Conservation (phyloP, 2,113 vertebrate genomes). For the Saguinus midas region DNA sequence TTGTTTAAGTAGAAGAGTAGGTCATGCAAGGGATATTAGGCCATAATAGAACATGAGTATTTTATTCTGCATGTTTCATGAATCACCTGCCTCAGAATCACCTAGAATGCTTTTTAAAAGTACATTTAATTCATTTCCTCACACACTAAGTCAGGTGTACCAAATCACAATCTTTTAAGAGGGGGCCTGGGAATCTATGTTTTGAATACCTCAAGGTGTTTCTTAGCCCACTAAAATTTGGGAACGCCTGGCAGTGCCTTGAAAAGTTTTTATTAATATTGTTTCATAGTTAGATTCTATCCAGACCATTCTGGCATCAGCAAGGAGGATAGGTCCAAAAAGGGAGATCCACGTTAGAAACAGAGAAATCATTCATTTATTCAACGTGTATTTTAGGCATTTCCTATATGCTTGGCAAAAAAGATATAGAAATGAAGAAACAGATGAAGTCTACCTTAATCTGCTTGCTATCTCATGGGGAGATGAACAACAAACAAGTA, state of each 20-base stretch:
- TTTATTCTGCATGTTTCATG: not conserved
- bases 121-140: not conserved
- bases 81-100: not conserved
- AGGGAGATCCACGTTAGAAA: not conserved
- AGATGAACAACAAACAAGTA: not conserved
- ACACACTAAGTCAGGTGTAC: not conserved
- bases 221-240: not conserved
- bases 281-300: not conserved
- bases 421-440: not conserved
- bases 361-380: not conserved
- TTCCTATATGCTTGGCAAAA: not conserved
- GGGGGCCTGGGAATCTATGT: not conserved
- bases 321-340: not conserved
- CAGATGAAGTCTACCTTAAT: not conserved
- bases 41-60: not conserved
- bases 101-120: not conserved
- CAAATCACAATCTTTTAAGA: not conserved
- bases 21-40: not conserved
- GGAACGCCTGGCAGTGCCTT: not conserved
- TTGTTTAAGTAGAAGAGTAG: not conserved
- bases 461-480: not conserved
- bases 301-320: not conserved
- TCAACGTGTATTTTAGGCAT: not conserved
- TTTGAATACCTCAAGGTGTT: not conserved
- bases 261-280: not conserved